phyloP scores from a whole-genome alignment of 92 coral and sea anemone species.

The Epizoanthus illoricatus region DNA sequence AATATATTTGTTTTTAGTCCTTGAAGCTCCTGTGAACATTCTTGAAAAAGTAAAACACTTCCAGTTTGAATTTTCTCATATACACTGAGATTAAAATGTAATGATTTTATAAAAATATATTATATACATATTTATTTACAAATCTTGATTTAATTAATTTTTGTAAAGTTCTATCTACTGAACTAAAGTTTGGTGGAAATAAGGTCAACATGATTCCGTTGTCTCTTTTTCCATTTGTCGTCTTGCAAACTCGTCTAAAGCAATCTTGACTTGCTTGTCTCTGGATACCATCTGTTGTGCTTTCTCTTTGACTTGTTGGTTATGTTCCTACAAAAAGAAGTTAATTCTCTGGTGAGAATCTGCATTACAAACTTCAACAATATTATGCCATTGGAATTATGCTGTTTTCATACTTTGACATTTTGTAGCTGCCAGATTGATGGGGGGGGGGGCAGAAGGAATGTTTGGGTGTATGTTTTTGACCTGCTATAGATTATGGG shows the following conservation, averaged over 20 bases:
- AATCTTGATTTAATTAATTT: constrained; percentile 15
- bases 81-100: no score
- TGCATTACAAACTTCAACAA: no score
- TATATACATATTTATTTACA: constrained; percentile 17
- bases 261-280: constrained; percentile 55
- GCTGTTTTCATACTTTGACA: no score
- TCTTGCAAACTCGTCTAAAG: constrained; percentile 73
- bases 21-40: no score
- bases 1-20: no score
- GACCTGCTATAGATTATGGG: no score
- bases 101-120: constrained; percentile 3
- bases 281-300: constrained; percentile 72
- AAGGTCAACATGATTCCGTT: constrained; percentile 32
- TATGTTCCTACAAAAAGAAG: constrained; percentile 66
- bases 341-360: neutral
- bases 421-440: no score
- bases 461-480: no score
- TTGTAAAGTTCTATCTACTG: constrained; percentile 29
- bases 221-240: constrained; percentile 53
- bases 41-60: no score
- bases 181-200: neutral
- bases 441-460: no score
- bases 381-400: no score
- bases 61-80: no score
- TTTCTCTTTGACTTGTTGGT: constrained; percentile 73